These are phyloP conservation scores for Teleogryllus occipitalis DNA, from an alignment of 1,140 invertebrate species.

Conservation along the genomic window DNA sequence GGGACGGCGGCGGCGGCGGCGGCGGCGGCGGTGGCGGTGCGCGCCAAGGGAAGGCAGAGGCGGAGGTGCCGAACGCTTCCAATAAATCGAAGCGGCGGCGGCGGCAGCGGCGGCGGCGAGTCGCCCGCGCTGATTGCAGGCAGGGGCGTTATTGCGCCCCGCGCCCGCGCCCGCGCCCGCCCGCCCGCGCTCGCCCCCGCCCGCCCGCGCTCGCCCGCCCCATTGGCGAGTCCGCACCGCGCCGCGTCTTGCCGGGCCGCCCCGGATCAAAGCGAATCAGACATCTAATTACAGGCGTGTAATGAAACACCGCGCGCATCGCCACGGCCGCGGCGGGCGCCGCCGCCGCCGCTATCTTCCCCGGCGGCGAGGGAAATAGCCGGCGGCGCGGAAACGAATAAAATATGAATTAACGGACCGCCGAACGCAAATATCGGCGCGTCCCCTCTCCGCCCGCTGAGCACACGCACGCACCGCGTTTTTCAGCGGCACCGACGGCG, in stretches of 20 bases:
- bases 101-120: too few species aligned
- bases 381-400: background rate
- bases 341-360: background rate
- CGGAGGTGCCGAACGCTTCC: background rate
- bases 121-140: background rate
- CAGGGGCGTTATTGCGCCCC: background rate
- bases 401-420: background rate
- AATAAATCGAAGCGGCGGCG: background rate
- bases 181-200: too few species aligned
- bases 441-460: too few species aligned
- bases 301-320: background rate
- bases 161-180: too few species aligned
- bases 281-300: slow-evolving; percentile 4
- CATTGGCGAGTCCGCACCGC: too few species aligned
- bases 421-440: too few species aligned
- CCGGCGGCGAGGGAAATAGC: background rate
- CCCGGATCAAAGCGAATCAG: background rate
- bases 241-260: background rate
- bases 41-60: background rate
- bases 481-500: too few species aligned
- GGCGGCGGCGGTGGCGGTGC: too few species aligned
- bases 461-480: too few species aligned
- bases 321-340: background rate
- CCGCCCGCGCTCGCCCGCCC: too few species aligned
- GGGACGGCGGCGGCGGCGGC: too few species aligned